phyloP scores from a whole-genome alignment of 2,888 invertebrate species.

The Lasioglossum marginatum region DNA sequence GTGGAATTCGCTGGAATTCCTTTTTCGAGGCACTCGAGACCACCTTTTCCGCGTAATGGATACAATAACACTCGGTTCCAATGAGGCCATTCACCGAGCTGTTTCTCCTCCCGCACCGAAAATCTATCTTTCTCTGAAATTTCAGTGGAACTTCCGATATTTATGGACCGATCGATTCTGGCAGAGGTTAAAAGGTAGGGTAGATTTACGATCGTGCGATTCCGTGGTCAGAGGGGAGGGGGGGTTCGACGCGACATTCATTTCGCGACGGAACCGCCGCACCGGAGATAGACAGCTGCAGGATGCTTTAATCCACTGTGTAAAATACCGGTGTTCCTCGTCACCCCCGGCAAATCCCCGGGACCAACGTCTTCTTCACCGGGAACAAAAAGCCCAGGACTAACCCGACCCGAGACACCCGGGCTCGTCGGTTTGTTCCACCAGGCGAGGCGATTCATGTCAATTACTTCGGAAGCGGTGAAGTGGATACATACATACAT shows the following conservation, averaged over 20 bases:
- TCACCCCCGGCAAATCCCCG: constrained; percentile 24
- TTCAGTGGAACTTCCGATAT: constrained; percentile 48
- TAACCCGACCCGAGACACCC: neutral
- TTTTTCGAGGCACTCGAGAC: constrained; percentile 9
- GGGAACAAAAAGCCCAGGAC: constrained; percentile 25
- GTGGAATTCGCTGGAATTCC: neutral
- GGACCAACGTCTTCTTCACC: constrained; percentile 14
- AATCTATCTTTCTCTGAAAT: constrained; percentile 52
- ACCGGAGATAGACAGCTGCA: constrained; percentile 18
- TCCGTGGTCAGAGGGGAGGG: constrained; percentile 11
- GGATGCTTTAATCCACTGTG: constrained; percentile 52
- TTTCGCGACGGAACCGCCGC: constrained; percentile 14
- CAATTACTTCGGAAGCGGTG: constrained; percentile 7
- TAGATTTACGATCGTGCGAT: constrained; percentile 64
- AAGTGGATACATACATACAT: neutral
- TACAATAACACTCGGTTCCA: constrained; percentile 13
- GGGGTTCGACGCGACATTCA: constrained; percentile 5
- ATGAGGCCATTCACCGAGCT: constrained; percentile 41
- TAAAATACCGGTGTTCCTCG: constrained; percentile 35
- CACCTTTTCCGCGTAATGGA: constrained; percentile 25
- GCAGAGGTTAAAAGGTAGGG: constrained; percentile 31
- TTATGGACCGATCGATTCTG: constrained; percentile 56
- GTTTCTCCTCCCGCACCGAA: constrained; percentile 13
- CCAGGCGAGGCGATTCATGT: neutral
- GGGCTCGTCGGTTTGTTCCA: neutral